Evolutionary conservation across 2,888 invertebrate species (phyloP).

Genomic region (Lasioglossum zephyrum): DNA sequence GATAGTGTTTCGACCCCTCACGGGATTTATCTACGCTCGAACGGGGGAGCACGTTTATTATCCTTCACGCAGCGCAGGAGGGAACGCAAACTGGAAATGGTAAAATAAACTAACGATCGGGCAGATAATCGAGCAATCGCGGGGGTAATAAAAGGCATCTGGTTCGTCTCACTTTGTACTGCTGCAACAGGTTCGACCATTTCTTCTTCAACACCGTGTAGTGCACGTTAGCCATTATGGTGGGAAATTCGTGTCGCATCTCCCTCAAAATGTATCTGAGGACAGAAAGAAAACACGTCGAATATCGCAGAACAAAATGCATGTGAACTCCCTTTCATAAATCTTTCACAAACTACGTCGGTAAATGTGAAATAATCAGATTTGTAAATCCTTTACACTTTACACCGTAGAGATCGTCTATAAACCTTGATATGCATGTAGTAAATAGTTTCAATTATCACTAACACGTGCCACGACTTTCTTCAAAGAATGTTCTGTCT

Average conservation of each 20-base stretch:
- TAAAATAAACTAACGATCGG: constrained; percentile 31
- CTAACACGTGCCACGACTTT: neutral
- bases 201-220: constrained; percentile 79
- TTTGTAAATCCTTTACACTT: neutral
- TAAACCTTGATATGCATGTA: neutral
- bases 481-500: neutral
- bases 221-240: constrained; percentile 78
- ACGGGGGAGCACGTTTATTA: constrained; percentile 41
- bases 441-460: neutral
- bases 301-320: neutral
- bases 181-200: constrained; percentile 79
- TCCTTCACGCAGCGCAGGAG: constrained; percentile 9
- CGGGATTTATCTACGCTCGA: constrained; percentile 4
- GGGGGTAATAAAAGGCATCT: constrained; percentile 50
- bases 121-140: constrained; percentile 37
- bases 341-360: neutral
- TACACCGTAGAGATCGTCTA: too few species aligned
- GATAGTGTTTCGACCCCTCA: neutral
- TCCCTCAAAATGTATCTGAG: constrained; percentile 76
- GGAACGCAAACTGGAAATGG: constrained; percentile 19
- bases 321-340: neutral
- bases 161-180: constrained; percentile 76
- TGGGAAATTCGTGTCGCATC: constrained; percentile 78
- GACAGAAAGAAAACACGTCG: constrained; percentile 21
- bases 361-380: neutral